These are phyloP conservation scores for Paratrypauchen microcephalus DNA, from an alignment of 2,797 vertebrate genomes.

Conservation along the genomic window DNA sequence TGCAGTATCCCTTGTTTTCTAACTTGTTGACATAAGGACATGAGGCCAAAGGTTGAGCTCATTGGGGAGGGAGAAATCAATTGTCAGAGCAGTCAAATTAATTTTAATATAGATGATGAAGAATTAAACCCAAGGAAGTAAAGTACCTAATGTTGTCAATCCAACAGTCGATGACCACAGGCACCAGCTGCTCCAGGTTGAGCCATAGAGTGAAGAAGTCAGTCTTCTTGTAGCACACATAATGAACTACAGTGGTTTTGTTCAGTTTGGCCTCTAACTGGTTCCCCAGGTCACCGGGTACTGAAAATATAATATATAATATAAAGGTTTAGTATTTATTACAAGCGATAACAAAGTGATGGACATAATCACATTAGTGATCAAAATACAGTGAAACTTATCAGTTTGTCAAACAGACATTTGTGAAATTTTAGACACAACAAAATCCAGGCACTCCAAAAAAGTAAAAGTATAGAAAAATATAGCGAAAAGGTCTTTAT, in stretches of 20 bases:
- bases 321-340: not conserved
- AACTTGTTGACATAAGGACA: slow-evolving; percentile 5
- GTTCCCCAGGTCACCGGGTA: slow-evolving; percentile 96
- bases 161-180: slow-evolving; percentile 97
- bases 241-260: slow-evolving; percentile 94
- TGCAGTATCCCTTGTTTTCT: not conserved
- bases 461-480: too few species aligned
- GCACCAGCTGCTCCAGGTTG: slow-evolving; percentile 92
- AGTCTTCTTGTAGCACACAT: slow-evolving; percentile 95
- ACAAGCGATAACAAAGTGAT: not conserved
- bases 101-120: not conserved
- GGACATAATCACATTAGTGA: too few species aligned
- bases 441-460: too few species aligned
- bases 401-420: too few species aligned
- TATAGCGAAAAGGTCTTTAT: too few species aligned
- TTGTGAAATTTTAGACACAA: too few species aligned
- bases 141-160: slow-evolving; percentile 95
- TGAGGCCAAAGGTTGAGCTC: slow-evolving; percentile 32
- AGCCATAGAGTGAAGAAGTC: slow-evolving; percentile 97
- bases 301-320: slow-evolving; percentile 58
- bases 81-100: not conserved
- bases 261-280: slow-evolving; percentile 95
- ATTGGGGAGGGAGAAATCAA: not conserved
- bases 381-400: too few species aligned
- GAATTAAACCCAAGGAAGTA: not conserved